These are phyloP conservation scores for Chalcis sispes DNA, from an alignment of 2,888 invertebrate species.

Conservation along the genomic window DNA sequence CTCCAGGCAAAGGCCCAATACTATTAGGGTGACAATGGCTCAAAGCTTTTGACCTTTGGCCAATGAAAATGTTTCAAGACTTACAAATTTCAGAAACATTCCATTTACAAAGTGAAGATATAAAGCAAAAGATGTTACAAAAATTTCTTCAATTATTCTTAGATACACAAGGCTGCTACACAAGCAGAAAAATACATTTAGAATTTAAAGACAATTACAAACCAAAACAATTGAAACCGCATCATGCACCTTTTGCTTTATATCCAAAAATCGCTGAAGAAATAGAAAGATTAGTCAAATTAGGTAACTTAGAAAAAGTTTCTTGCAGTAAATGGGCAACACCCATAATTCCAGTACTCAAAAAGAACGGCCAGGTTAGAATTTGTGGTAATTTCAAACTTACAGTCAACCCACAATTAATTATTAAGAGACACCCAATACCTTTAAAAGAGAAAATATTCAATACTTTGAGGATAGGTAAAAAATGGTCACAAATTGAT, in stretches of 20 bases:
- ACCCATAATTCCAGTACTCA: conserved; percentile 22
- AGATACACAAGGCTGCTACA: too few relatives aligned
- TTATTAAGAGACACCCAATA: conserved; percentile 24
- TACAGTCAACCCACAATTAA: conserved; percentile 10
- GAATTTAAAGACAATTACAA: background rate
- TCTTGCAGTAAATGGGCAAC: conserved; percentile 31
- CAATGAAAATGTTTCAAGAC: too few relatives aligned
- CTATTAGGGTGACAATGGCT: too few relatives aligned
- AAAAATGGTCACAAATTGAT: conserved; percentile 35
- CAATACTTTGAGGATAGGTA: conserved; percentile 18
- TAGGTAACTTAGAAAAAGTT: conserved; percentile 30
- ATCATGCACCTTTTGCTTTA: background rate
- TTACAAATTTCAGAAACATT: too few relatives aligned
- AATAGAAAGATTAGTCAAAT: conserved; percentile 21
- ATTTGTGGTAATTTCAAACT: conserved; percentile 24
- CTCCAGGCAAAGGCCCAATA: too few relatives aligned
- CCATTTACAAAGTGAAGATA: too few relatives aligned
- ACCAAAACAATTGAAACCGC: background rate
- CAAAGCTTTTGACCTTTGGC: too few relatives aligned
- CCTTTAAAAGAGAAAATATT: conserved; percentile 41
- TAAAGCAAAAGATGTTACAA: too few relatives aligned
- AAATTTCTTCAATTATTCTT: too few relatives aligned
- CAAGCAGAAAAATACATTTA: too few relatives aligned
- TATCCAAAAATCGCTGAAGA: background rate
- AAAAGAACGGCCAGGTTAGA: background rate